These are phyloP conservation scores for Timandra comae DNA, from an alignment of 2,888 invertebrate genomes.

Conservation along the genomic window DNA sequence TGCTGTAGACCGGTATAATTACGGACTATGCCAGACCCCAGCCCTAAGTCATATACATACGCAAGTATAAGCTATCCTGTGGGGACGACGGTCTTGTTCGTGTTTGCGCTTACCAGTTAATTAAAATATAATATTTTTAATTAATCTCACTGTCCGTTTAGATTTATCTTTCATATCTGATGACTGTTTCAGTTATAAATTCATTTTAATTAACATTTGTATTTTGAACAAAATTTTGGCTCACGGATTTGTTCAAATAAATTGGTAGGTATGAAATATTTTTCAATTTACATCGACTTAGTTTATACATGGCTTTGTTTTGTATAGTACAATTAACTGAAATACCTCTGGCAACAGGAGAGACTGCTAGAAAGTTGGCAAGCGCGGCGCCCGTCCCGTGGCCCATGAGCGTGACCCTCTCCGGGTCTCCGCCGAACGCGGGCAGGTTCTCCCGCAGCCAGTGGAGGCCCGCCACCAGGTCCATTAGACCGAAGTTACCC, in stretches of 20 bases:
- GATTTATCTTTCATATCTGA: no score
- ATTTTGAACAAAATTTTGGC: no score
- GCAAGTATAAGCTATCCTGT: constrained; percentile 11
- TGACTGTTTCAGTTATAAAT: no score
- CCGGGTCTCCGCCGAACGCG: constrained; percentile 96
- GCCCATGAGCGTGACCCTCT: constrained; percentile 94
- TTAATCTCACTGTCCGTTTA: no score
- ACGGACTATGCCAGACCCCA: constrained; percentile 44
- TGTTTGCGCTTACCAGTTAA: constrained; percentile 26
- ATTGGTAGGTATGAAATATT: no score
- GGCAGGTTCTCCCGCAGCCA: constrained; percentile 97
- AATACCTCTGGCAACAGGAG: constrained; percentile 95
- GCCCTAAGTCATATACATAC: constrained; percentile 4
- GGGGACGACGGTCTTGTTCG: constrained; percentile 17
- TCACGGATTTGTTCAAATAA: no score
- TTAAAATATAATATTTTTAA: constrained; percentile 25
- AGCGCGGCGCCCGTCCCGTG: constrained; percentile 98
- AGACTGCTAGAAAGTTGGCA: constrained; percentile 96
- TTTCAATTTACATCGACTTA: no score
- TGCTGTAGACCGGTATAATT: constrained; percentile 49
- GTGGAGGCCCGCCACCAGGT: constrained; percentile 95
- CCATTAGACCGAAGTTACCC: constrained; percentile 94
- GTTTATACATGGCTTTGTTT: background rate
- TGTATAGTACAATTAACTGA: constrained; percentile 1
- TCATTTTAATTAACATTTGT: no score